Conservation (phyloP, 2,113 vertebrate species). For the Protobothrops mucrosquamatus region DNA sequence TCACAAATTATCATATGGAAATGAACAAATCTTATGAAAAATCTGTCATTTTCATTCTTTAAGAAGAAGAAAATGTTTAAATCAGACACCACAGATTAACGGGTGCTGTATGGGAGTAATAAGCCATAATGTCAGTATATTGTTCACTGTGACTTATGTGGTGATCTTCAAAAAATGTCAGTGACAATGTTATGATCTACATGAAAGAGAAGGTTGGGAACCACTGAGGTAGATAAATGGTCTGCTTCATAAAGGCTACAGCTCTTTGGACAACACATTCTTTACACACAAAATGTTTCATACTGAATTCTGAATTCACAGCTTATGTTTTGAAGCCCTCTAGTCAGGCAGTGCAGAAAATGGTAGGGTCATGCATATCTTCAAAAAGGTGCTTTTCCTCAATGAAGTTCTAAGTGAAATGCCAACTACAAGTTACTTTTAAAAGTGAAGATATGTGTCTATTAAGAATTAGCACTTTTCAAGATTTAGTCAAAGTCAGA, state of each 20-base stretch:
- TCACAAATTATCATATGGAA: background rate
- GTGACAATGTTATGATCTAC: background rate
- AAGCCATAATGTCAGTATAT: background rate
- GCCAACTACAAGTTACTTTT: background rate
- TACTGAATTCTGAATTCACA: background rate
- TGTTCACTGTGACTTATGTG: background rate
- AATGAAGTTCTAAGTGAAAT: background rate
- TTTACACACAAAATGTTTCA: background rate
- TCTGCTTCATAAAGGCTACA: background rate
- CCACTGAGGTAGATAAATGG: background rate
- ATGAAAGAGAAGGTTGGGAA: background rate
- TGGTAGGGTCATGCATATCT: background rate
- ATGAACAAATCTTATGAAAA: background rate
- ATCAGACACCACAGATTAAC: background rate
- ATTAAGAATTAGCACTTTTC: constrained; percentile 1
- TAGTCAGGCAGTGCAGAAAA: background rate
- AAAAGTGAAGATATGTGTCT: background rate
- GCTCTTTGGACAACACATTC: background rate
- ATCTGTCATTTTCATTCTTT: background rate
- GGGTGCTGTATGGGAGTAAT: background rate
- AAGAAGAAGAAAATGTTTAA: background rate
- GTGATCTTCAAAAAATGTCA: background rate
- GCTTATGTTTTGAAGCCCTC: background rate
- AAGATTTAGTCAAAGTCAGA: background rate
- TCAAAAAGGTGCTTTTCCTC: background rate